Base-by-base conservation (phyloP, 1,140 invertebrate genomes). In the Choristoneura fumiferana region DNA sequence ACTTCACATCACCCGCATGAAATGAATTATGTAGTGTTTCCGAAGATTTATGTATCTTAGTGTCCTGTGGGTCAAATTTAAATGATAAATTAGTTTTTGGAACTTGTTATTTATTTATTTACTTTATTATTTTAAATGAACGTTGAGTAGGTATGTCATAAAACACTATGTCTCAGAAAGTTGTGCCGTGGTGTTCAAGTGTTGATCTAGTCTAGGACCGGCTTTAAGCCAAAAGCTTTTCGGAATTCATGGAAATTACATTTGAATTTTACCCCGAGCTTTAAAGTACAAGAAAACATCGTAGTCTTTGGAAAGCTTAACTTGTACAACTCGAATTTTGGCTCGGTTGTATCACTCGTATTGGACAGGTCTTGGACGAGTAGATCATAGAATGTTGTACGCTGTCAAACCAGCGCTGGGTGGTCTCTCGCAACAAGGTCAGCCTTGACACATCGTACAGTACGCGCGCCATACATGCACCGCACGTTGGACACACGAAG, bases 401-500 rank as follows among this genome's bases (percentile, higher is more conserved):
- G 17, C 17, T 12, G 43, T 29, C 18, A 6, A 13, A 29, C 18
- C 18, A 18, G 43, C 18, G 2, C 22, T 58, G 64, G 62, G 62
- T 70, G 67, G 64, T 70, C 64, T 38, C 29, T 34, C 34, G 52
- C 15, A 36, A 35, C 34, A 17, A 36, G 34, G 34, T 15, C 52
- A 56, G 54, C 29, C 18, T 37, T 29, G 35, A 29, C 37, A 56
- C 35, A 22, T 33, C 43, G 22, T 49, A 49, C 43, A 49, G 61
- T 65, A 62, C 67, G 58, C 60, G 52, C 39, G 61, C 22, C 40
- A 54, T 61, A 66, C 68, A 71, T 78, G 78, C 76, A 62, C 36
- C 52, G 71, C 72, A 77, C 69, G 70, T 65, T 69, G 67, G 66
- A 65, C 69, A 69, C 63, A 67, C 60, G 57, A 54, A 67, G 73